A percentile compares a stretch with the other conserved stretches of the same genome.
Evolutionary conservation across 2,113 vertebrate genomes (phyloP).

Genomic region (Tetrao urogallus): DNA sequence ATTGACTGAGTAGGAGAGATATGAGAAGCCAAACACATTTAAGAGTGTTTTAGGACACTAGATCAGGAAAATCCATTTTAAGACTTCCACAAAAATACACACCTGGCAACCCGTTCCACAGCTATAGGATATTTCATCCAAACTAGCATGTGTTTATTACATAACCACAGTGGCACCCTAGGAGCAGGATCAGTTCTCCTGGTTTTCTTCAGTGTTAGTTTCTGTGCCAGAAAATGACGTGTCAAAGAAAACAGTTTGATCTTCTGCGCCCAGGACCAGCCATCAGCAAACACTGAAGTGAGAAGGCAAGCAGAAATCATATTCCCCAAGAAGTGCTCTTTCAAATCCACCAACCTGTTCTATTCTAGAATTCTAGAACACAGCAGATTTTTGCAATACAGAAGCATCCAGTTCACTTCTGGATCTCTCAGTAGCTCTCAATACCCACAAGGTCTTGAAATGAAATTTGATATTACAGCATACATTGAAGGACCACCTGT

Average conservation of each 20-base stretch:
- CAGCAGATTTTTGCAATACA: not conserved
- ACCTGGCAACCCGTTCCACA: not conserved
- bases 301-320: not conserved
- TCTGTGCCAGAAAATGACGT: not conserved
- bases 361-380: not conserved
- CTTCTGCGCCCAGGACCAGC: not conserved
- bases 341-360: not conserved
- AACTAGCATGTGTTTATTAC: not conserved
- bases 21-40: not conserved
- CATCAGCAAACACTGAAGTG: not conserved
- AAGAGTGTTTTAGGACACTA: not conserved
- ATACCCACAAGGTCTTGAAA: not conserved
- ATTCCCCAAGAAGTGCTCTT: not conserved
- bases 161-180: not conserved
- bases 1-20: not conserved
- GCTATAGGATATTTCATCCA: not conserved
- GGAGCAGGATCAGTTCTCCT: not conserved
- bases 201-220: not conserved
- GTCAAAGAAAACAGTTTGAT: not conserved
- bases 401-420: not conserved
- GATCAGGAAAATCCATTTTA: not conserved
- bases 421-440: not conserved
- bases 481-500: not conserved
- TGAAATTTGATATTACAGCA: not conserved
- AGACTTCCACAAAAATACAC: not conserved